Conservation (phyloP, 2,888 invertebrate genomes). For the Diarsia rubi region DNA sequence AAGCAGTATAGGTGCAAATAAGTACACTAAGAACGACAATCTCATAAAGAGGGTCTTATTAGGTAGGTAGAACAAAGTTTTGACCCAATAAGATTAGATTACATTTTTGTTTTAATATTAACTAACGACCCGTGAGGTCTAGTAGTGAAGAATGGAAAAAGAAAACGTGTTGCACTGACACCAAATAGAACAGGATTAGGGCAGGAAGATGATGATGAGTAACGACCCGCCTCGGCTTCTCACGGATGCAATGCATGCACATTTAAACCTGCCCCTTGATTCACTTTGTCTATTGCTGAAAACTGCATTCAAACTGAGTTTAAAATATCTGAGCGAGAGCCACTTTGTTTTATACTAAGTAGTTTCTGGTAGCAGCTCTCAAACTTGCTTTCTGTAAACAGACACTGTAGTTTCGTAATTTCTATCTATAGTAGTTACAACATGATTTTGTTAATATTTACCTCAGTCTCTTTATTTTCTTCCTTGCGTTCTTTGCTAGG, state of each 20-base stretch:
- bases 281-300: too few species aligned
- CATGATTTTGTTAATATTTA: constrained; percentile 40
- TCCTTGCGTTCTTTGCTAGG: constrained; percentile 83
- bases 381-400: neutral
- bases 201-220: too few species aligned
- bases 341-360: neutral
- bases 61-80: neutral
- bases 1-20: constrained; percentile 15
- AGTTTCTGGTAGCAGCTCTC: neutral
- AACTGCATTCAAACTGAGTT: too few species aligned
- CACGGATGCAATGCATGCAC: too few species aligned
- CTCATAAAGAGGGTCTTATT: neutral
- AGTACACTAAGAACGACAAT: neutral
- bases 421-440: neutral
- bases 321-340: too few species aligned
- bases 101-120: neutral
- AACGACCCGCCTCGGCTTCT: too few species aligned
- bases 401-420: neutral
- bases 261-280: too few species aligned
- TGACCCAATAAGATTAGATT: neutral
- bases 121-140: too few species aligned
- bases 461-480: constrained; percentile 81
- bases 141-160: too few species aligned
- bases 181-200: too few species aligned
- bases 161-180: too few species aligned